Percentiles rank a stretch among this genome's conserved stretches.
These are phyloP conservation scores for Mimas tiliae DNA, from an alignment of 2,888 invertebrate genomes.

Conservation along the genomic window DNA sequence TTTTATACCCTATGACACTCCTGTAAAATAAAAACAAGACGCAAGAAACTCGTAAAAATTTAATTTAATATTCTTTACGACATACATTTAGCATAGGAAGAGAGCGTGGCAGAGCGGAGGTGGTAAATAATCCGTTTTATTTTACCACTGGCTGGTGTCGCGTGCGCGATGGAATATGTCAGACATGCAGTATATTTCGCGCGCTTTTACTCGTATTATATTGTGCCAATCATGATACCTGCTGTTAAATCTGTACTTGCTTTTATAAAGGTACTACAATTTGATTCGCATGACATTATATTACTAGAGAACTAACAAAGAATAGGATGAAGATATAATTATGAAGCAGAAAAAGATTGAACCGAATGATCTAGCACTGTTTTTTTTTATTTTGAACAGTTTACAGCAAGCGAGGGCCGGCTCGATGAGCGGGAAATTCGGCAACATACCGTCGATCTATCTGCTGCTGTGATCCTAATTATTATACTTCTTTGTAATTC, in stretches of 20 bases:
- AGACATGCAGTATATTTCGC: slow-evolving; percentile 3
- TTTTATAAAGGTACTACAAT: background rate
- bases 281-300: background rate
- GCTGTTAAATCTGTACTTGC: background rate
- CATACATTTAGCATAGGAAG: slow-evolving; percentile 8
- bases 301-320: background rate
- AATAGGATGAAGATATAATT: too few species aligned
- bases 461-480: too few species aligned
- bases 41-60: slow-evolving; percentile 6
- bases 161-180: slow-evolving; percentile 4
- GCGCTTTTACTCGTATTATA: background rate
- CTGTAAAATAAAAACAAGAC: slow-evolving; percentile 13
- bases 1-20: background rate
- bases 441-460: too few species aligned
- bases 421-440: too few species aligned
- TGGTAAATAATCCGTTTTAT: slow-evolving; percentile 3
- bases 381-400: too few species aligned
- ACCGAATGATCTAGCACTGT: too few species aligned
- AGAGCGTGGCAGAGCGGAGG: background rate
- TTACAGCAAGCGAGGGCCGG: too few species aligned
- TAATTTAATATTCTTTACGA: slow-evolving; percentile 17
- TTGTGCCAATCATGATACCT: slow-evolving; percentile 4
- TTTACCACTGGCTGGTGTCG: background rate
- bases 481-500: too few species aligned
- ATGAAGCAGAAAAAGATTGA: too few species aligned